These are phyloP conservation scores for Deroplatys truncata DNA, from an alignment of 2,888 invertebrate genomes.

Conservation along the genomic window DNA sequence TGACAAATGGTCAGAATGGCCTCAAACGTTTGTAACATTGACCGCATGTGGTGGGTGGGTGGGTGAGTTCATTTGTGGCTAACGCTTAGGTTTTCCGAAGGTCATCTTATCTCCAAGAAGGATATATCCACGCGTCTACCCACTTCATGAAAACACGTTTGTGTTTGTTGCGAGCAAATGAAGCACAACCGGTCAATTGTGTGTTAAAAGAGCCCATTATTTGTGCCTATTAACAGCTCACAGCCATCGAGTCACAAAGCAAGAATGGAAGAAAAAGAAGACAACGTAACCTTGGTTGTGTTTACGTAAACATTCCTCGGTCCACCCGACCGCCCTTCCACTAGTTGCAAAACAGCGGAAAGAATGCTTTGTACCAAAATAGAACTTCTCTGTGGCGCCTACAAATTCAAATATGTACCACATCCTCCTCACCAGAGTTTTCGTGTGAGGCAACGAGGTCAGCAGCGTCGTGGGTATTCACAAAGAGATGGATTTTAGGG, in stretches of 20 bases:
- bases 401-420: too few relatives aligned
- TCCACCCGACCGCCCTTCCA: not conserved
- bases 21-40: too few relatives aligned
- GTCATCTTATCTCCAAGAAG: not conserved
- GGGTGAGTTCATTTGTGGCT: not conserved
- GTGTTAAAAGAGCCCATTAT: not conserved
- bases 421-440: too few relatives aligned
- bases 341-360: too few relatives aligned
- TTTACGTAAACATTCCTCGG: not conserved
- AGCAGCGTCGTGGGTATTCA: too few relatives aligned
- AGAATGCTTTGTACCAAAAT: too few relatives aligned
- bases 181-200: not conserved
- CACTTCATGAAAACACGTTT: not conserved
- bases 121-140: not conserved
- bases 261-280: not conserved
- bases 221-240: not conserved
- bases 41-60: not conserved
- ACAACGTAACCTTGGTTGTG: not conserved
- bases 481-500: too few relatives aligned
- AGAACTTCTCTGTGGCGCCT: too few relatives aligned
- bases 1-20: too few relatives aligned
- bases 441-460: too few relatives aligned
- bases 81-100: not conserved
- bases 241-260: not conserved
- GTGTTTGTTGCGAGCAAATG: not conserved